Conservation (phyloP, 2,797 vertebrate species). For the Sebastolobus alascanus region DNA sequence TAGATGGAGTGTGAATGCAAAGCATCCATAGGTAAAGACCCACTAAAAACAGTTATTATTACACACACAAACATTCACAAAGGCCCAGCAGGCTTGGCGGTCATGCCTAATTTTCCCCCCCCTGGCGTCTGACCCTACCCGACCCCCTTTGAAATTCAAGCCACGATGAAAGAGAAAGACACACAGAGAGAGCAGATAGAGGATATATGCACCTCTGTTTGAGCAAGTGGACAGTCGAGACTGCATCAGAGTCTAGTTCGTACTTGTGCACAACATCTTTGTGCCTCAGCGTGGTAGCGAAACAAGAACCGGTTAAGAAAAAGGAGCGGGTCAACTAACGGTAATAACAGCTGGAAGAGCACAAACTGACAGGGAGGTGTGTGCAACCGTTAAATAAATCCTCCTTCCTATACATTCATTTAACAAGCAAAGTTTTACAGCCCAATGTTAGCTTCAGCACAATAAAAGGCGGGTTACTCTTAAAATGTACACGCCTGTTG, state of each 20-base stretch:
- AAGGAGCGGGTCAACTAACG: background rate
- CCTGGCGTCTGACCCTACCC: constrained; percentile 44
- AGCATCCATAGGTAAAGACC: constrained; percentile 29
- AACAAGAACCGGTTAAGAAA: background rate
- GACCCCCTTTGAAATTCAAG: constrained; percentile 73
- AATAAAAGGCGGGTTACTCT: constrained; percentile 37
- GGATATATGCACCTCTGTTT: constrained; percentile 13
- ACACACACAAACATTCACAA: constrained; percentile 44
- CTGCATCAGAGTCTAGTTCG: background rate
- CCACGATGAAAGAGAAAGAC: constrained; percentile 52
- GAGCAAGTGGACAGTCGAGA: constrained; percentile 16
- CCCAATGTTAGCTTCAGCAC: constrained; percentile 19
- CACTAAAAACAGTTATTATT: constrained; percentile 37
- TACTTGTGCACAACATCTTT: background rate
- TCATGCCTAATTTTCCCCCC: constrained; percentile 69
- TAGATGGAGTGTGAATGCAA: constrained; percentile 26
- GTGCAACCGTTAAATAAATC: constrained; percentile 25
- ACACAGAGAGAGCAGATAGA: constrained; percentile 18
- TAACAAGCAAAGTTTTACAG: constrained; percentile 32
- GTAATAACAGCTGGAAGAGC: constrained; percentile 9
- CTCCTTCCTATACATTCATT: constrained; percentile 21
- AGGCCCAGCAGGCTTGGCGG: constrained; percentile 55
- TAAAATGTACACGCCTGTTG: constrained; percentile 39
- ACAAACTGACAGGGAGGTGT: constrained; percentile 29
- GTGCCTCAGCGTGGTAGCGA: background rate